phyloP scores from a whole-genome alignment of 1,140 invertebrate genomes.

The Brachionus rotundiformis region DNA sequence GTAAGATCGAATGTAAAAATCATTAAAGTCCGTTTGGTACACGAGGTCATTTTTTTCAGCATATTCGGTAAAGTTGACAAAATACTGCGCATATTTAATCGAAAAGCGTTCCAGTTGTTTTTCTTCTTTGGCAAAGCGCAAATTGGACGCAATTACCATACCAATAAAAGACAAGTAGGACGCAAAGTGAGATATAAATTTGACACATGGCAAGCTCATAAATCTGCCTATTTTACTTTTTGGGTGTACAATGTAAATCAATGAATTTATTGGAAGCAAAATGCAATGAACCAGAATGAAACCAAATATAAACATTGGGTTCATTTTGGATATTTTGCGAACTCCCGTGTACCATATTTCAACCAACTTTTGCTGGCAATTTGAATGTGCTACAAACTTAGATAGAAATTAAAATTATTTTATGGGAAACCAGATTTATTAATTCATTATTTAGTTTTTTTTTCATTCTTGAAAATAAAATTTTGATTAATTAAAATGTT shows the following conservation, averaged over 20 bases:
- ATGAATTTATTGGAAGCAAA: constrained; percentile 9
- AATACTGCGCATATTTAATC: background rate
- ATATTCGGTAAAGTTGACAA: constrained; percentile 10
- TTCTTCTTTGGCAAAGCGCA: constrained; percentile 47
- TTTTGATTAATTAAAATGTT: too few species aligned
- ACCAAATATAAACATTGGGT: constrained; percentile 24
- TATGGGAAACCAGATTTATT: too few species aligned
- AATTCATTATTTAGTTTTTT: too few species aligned
- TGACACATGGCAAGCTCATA: constrained; percentile 59
- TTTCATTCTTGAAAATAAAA: too few species aligned
- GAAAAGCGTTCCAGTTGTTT: constrained; percentile 28
- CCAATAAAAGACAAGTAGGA: constrained; percentile 70
- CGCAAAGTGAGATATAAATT: constrained; percentile 66
- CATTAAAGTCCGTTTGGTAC: background rate
- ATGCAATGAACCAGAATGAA: constrained; percentile 37
- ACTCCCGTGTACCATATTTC: constrained; percentile 53
- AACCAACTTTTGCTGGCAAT: constrained; percentile 54
- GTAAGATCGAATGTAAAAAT: constrained; percentile 41
- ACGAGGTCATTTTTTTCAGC: background rate
- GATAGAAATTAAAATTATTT: too few species aligned
- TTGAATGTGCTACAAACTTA: constrained; percentile 54
- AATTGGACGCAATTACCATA: constrained; percentile 65
- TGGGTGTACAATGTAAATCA: constrained; percentile 42
- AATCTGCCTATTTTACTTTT: constrained; percentile 55
- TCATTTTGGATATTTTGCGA: constrained; percentile 47